Conservation (phyloP, 2,888 invertebrate species). For the Tachina lurida region DNA sequence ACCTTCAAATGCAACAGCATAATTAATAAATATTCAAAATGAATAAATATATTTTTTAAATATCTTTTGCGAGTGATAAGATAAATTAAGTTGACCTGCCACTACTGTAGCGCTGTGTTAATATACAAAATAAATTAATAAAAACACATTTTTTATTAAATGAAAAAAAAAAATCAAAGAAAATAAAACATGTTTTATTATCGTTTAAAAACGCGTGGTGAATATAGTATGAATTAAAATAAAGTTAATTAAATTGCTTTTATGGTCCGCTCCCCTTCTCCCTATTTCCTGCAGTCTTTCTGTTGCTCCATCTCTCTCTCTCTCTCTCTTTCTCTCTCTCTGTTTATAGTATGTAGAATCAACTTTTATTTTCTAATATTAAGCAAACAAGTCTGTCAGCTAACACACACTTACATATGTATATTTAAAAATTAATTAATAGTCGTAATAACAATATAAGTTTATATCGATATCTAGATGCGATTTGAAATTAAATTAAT, state of each 20-base stretch:
- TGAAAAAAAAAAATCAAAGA: constrained; percentile 28
- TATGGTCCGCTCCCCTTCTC: neutral
- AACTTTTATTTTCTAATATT: constrained; percentile 45
- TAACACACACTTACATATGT: constrained; percentile 7
- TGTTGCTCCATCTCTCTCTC: neutral
- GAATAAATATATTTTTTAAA: neutral
- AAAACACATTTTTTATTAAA: constrained; percentile 19
- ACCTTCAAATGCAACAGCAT: too few species aligned
- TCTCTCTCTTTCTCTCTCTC: neutral
- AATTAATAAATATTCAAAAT: neutral
- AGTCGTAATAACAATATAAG: constrained; percentile 26
- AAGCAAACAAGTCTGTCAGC: constrained; percentile 28
- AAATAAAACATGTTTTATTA: constrained; percentile 65
- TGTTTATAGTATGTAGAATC: neutral
- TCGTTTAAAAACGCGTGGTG: constrained; percentile 62
- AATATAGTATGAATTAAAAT: constrained; percentile 50
- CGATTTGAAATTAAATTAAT: constrained; percentile 35
- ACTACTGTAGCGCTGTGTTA: neutral
- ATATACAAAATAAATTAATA: constrained; percentile 15
- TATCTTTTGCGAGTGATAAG: neutral
- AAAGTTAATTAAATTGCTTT: constrained; percentile 41
- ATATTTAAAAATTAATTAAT: neutral
- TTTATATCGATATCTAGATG: neutral
- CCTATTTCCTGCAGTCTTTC: neutral
- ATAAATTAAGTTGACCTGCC: neutral